phyloP scores from a whole-genome alignment of 2,797 vertebrate species.

The Cryptoprocta ferox region DNA sequence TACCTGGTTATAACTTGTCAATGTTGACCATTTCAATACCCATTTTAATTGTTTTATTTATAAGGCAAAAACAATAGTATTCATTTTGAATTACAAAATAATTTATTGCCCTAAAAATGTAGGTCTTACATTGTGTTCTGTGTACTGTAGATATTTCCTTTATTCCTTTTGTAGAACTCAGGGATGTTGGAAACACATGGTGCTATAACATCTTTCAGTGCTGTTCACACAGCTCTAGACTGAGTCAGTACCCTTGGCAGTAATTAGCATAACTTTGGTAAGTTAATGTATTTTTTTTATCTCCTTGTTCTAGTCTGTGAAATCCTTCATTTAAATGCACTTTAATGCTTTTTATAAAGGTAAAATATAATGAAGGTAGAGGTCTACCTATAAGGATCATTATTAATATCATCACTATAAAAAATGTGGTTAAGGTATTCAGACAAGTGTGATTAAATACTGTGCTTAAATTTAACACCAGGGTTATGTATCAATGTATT shows the following conservation, averaged over 20 bases:
- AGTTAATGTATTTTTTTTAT: background rate
- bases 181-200: background rate
- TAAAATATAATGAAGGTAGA: background rate
- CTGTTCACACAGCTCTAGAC: background rate
- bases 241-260: background rate
- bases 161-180: background rate
- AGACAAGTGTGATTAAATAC: background rate
- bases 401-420: background rate
- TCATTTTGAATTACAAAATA: background rate
- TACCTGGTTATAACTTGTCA: background rate
- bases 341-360: background rate
- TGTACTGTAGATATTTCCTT: background rate
- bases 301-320: background rate
- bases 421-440: background rate
- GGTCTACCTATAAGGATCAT: background rate
- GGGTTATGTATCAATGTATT: background rate
- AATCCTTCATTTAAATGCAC: background rate
- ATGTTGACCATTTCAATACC: background rate
- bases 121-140: background rate
- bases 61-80: background rate
- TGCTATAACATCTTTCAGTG: background rate
- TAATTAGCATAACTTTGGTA: background rate
- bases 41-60: background rate
- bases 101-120: background rate
- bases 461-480: background rate